Evolutionary conservation across 2,797 vertebrate genomes (phyloP).

Genomic region (Pangasius krempfi): DNA sequence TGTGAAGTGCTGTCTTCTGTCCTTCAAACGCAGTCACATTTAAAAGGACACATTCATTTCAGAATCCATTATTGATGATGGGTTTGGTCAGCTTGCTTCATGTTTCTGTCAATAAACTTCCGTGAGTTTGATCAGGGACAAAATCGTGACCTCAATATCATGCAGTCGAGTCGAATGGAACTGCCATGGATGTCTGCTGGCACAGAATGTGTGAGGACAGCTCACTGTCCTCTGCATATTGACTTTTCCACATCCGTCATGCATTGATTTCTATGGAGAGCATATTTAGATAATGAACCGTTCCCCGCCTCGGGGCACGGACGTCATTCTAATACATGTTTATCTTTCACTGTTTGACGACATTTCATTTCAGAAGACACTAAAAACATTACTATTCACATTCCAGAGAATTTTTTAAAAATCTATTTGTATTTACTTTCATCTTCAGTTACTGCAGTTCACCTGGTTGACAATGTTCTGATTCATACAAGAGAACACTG

Average conservation of each 20-base stretch:
- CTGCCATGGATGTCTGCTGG: conserved; percentile 24
- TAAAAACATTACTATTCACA: not conserved
- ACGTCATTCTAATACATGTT: conserved; percentile 30
- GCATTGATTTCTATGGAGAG: conserved; percentile 49
- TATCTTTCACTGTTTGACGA: conserved; percentile 34
- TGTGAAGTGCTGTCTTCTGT: conserved; percentile 26
- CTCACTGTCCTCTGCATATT: conserved; percentile 36
- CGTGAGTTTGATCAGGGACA: conserved; percentile 34
- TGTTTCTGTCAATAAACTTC: conserved; percentile 40
- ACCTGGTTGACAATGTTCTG: not conserved
- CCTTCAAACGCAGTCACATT: conserved; percentile 29
- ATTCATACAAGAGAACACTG: not conserved
- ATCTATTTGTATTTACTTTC: not conserved
- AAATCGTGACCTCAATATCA: conserved; percentile 41
- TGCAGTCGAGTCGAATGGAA: conserved; percentile 42
- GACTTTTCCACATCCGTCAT: conserved; percentile 39
- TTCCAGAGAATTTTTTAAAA: not conserved
- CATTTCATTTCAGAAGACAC: not conserved
- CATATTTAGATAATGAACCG: conserved; percentile 52
- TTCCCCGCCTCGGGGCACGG: conserved; percentile 25
- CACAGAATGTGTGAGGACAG: conserved; percentile 28
- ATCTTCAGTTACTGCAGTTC: not conserved
- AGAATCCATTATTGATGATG: conserved; percentile 45
- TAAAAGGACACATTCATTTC: conserved; percentile 40
- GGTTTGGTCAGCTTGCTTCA: conserved; percentile 27